phyloP scores from a whole-genome alignment of 1,140 invertebrate species.

The Helicoverpa zea region DNA sequence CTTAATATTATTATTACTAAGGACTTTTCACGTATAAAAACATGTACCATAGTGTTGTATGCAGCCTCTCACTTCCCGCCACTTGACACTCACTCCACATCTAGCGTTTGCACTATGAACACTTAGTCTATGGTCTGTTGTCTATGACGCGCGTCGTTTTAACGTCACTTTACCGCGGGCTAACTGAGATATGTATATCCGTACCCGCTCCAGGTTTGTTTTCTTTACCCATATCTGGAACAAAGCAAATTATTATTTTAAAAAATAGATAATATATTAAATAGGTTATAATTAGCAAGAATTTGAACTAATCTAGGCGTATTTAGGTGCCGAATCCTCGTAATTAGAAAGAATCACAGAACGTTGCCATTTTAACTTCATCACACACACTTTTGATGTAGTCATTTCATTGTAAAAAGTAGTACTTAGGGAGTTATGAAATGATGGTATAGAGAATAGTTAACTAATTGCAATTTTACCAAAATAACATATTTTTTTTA shows the following conservation, averaged over 20 bases:
- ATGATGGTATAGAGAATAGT: too few species aligned
- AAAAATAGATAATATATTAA: not conserved
- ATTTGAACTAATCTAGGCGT: too few species aligned
- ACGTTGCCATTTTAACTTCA: too few species aligned
- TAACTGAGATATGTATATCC: constrained; percentile 94
- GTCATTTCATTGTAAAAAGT: too few species aligned
- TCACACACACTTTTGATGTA: too few species aligned
- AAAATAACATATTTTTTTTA: too few species aligned
- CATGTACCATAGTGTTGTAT: not conserved
- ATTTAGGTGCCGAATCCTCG: too few species aligned
- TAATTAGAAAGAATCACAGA: too few species aligned
- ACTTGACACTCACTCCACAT: constrained; percentile 38
- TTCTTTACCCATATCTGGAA: constrained; percentile 97
- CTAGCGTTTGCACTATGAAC: constrained; percentile 40
- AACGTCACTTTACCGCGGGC: constrained; percentile 96
- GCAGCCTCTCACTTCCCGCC: not conserved
- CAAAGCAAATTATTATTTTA: constrained; percentile 29
- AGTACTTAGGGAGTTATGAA: too few species aligned
- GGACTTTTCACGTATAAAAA: not conserved
- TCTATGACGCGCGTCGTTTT: constrained; percentile 91
- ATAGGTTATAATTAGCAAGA: not conserved
- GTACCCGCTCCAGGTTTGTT: constrained; percentile 93
- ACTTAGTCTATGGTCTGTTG: constrained; percentile 17
- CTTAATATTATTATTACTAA: not conserved
- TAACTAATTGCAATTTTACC: too few species aligned